phyloP scores from a whole-genome alignment of 2,113 vertebrate genomes.

The Dermatemys mawii region DNA sequence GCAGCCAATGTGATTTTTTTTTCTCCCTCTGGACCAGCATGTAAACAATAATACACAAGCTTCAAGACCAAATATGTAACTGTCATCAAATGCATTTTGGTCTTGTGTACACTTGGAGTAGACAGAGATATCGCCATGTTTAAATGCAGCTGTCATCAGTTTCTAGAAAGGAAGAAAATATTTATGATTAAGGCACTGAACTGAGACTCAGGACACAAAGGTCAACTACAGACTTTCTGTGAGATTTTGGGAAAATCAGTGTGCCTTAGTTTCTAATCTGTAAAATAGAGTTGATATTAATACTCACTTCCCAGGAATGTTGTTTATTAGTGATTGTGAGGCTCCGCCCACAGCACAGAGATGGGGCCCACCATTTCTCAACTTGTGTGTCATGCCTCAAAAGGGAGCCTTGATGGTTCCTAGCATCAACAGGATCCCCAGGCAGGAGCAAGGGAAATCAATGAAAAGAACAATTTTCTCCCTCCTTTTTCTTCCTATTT shows the following conservation, averaged over 20 bases:
- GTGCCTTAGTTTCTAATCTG: rapidly evolving
- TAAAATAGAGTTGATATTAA: not conserved
- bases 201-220: rapidly evolving
- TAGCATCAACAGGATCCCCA: not conserved
- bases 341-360: not conserved
- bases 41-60: not conserved
- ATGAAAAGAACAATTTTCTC: not conserved
- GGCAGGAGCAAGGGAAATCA: not conserved
- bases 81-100: not conserved
- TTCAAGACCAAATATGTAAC: not conserved
- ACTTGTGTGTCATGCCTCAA: not conserved
- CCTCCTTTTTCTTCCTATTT: not conserved
- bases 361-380: not conserved
- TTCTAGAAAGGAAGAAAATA: not conserved
- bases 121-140: not conserved
- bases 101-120: not conserved
- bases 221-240: not conserved
- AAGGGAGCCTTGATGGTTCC: not conserved
- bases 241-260: not conserved
- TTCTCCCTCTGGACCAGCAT: not conserved
- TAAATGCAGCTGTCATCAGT: rapidly evolving
- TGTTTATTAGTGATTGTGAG: not conserved
- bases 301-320: not conserved
- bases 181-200: not conserved
- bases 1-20: not conserved